These are phyloP conservation scores for Epinotia bilunana DNA, from an alignment of 2,888 invertebrate species.

Conservation along the genomic window DNA sequence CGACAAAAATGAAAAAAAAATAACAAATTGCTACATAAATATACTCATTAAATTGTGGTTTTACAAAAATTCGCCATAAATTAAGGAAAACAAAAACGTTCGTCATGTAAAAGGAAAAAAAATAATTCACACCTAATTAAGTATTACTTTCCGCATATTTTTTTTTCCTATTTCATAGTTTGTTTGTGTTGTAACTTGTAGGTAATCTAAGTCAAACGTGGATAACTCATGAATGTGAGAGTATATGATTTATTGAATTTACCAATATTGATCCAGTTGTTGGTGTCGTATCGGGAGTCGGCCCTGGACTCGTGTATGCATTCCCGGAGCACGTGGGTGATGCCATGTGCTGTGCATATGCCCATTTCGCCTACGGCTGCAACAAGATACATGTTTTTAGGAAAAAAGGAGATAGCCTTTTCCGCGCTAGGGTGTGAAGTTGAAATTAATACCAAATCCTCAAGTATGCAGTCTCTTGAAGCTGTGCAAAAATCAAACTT, in stretches of 20 bases:
- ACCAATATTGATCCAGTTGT: constrained; percentile 70
- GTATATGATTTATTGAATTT: constrained; percentile 43
- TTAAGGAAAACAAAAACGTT: no score
- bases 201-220: background rate
- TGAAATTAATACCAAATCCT: no score
- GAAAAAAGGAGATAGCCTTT: no score
- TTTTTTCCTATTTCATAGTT: background rate
- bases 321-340: constrained; percentile 66
- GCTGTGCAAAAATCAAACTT: no score
- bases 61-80: no score
- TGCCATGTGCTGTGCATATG: constrained; percentile 65
- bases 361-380: constrained; percentile 79
- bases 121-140: background rate
- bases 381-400: background rate
- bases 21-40: no score
- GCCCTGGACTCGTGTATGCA: constrained; percentile 72
- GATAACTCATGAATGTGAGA: no score
- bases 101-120: no score
- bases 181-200: background rate
- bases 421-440: no score
- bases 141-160: background rate
- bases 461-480: no score
- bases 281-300: constrained; percentile 67
- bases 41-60: no score
- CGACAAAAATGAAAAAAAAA: no score